A percentile compares a stretch with the other conserved stretches of the same genome.
Conservation (phyloP, 2,888 invertebrate genomes). For the Meliscaeva auricollis region DNA sequence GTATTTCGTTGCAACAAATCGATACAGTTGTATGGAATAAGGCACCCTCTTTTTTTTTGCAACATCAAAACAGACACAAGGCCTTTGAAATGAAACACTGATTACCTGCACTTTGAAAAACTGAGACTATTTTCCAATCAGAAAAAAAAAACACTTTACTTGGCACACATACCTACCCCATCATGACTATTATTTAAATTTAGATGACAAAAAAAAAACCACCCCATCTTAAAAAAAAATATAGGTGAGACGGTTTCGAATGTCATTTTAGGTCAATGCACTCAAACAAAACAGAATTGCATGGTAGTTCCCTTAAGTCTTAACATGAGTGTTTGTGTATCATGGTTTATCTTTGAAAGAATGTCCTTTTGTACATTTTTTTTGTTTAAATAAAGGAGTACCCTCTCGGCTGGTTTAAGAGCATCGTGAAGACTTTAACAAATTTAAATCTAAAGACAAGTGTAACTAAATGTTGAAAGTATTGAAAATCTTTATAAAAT, state of each 20-base stretch:
- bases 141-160: conserved; percentile 26
- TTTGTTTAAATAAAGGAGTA: background rate
- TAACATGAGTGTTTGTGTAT: conserved; percentile 7
- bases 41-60: background rate
- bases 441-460: background rate
- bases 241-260: conserved; percentile 37
- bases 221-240: conserved; percentile 28
- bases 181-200: conserved; percentile 5
- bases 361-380: background rate
- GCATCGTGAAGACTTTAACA: background rate
- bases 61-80: background rate
- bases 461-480: background rate
- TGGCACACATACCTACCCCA: conserved; percentile 15
- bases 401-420: background rate
- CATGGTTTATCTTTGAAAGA: background rate
- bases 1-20: background rate
- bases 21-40: background rate
- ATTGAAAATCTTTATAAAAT: background rate
- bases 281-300: conserved; percentile 25
- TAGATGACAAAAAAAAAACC: conserved; percentile 10
- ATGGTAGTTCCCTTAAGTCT: conserved; percentile 8
- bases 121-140: conserved; percentile 24
- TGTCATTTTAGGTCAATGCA: conserved; percentile 35
- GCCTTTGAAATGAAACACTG: background rate
- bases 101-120: conserved; percentile 19